These are phyloP conservation scores for Lacanobia wlatinum DNA, from an alignment of 2,888 invertebrate species.

Conservation along the genomic window DNA sequence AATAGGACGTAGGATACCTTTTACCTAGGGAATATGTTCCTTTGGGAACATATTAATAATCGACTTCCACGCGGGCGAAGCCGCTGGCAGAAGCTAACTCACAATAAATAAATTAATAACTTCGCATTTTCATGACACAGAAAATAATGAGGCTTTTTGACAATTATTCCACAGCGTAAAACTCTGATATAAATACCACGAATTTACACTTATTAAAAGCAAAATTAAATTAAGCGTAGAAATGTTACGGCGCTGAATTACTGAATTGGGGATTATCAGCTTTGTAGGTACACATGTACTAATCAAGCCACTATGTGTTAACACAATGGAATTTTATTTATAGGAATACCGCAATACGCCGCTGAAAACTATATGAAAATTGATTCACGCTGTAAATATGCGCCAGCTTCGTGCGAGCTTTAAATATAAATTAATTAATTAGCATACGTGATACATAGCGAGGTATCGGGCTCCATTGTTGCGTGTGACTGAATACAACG, in stretches of 20 bases:
- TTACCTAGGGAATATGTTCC: too few relatives aligned
- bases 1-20: too few relatives aligned
- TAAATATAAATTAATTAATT: conserved; percentile 67
- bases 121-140: neutral
- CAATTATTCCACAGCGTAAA: neutral
- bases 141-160: neutral
- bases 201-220: neutral
- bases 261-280: conserved; percentile 17
- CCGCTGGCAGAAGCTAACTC: neutral
- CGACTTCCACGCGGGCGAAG: too few relatives aligned
- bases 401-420: conserved; percentile 57
- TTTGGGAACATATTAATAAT: too few relatives aligned
- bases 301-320: conserved; percentile 33
- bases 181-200: neutral
- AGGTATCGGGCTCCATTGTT: conserved; percentile 35
- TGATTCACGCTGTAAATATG: conserved; percentile 71
- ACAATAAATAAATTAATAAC: neutral
- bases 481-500: conserved; percentile 52
- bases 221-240: conserved; percentile 11
- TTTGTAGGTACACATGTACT: conserved; percentile 6
- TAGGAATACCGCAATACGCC: conserved; percentile 66
- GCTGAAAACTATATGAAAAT: conserved; percentile 72
- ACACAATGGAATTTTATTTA: conserved; percentile 64
- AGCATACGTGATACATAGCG: conserved; percentile 37
- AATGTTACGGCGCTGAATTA: conserved; percentile 12